phyloP scores from a whole-genome alignment of 2,888 invertebrate genomes.

The Flexamia atlantica region DNA sequence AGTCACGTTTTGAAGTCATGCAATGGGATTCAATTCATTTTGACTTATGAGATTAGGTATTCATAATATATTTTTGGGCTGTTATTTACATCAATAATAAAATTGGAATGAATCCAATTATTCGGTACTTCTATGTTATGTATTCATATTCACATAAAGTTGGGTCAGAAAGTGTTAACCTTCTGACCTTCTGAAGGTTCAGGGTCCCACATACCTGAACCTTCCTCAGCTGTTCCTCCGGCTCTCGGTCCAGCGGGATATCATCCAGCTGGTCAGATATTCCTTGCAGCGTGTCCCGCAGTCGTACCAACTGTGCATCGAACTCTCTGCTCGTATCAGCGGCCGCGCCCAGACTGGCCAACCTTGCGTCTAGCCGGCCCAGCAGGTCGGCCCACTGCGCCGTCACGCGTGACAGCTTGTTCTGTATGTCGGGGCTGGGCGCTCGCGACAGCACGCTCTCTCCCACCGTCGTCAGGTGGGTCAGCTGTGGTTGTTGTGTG shows the following conservation, averaged over 20 bases:
- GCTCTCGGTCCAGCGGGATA: conserved; percentile 87
- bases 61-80: too few species aligned
- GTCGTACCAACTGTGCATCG: conserved; percentile 89
- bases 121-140: too few species aligned
- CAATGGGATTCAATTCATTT: too few species aligned
- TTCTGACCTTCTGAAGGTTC: too few species aligned
- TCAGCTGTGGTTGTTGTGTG: conserved; percentile 93
- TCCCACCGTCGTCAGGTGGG: conserved; percentile 90
- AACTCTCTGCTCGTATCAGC: conserved; percentile 96
- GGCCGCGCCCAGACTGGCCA: conserved; percentile 92
- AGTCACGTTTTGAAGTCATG: too few species aligned
- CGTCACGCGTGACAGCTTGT: conserved; percentile 85
- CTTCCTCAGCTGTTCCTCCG: conserved; percentile 91
- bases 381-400: conserved; percentile 78
- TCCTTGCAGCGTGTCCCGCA: conserved; percentile 91
- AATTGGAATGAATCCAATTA: too few species aligned
- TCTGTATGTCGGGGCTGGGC: conserved; percentile 79
- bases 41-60: too few species aligned
- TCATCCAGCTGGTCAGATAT: conserved; percentile 93
- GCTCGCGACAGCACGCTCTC: conserved; percentile 82
- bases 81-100: too few species aligned
- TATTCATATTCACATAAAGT: too few species aligned
- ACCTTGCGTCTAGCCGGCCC: conserved; percentile 90
- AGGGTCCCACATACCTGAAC: conserved; percentile 79
- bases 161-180: too few species aligned